Percentiles rank a stretch among this genome's conserved stretches.
phyloP scores from a whole-genome alignment of 2,888 invertebrate genomes.

The Drosophila phalerata region DNA sequence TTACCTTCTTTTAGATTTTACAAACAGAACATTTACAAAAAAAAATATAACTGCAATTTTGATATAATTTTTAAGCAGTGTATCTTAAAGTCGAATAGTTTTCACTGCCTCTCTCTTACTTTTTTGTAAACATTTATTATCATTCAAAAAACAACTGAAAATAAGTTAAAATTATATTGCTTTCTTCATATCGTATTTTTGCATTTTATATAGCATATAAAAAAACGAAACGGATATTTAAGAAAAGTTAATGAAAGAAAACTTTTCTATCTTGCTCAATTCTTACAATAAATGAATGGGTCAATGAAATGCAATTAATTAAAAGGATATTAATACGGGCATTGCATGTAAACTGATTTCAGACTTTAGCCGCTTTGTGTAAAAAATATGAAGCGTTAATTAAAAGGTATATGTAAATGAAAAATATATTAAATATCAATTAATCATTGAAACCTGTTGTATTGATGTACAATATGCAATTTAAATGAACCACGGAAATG shows the following conservation, averaged over 20 bases:
- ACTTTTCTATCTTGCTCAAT: background rate
- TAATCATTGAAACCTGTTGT: slow-evolving; percentile 31
- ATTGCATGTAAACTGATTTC: slow-evolving; percentile 50
- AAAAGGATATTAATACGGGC: slow-evolving; percentile 30
- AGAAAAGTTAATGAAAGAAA: background rate
- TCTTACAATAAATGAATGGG: background rate
- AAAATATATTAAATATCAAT: slow-evolving; percentile 57
- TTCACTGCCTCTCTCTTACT: background rate
- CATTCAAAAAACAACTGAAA: background rate
- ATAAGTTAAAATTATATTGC: background rate
- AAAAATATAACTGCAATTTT: too few species aligned
- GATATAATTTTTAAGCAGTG: too few species aligned
- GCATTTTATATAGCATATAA: too few species aligned
- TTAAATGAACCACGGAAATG: slow-evolving; percentile 46
- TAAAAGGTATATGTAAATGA: slow-evolving; percentile 43
- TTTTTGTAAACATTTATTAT: background rate
- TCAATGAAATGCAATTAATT: slow-evolving; percentile 7
- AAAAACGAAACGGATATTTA: background rate
- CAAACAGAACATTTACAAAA: too few species aligned
- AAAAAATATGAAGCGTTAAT: slow-evolving; percentile 46
- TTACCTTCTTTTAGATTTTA: too few species aligned
- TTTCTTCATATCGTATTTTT: too few species aligned
- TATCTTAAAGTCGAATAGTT: background rate
- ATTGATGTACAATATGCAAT: slow-evolving; percentile 40
- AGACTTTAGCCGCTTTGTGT: slow-evolving; percentile 57